A percentile compares a stretch with the other conserved stretches of the same genome.
phyloP scores from a whole-genome alignment of 2,888 invertebrate genomes.

The Brenthis hecate region DNA sequence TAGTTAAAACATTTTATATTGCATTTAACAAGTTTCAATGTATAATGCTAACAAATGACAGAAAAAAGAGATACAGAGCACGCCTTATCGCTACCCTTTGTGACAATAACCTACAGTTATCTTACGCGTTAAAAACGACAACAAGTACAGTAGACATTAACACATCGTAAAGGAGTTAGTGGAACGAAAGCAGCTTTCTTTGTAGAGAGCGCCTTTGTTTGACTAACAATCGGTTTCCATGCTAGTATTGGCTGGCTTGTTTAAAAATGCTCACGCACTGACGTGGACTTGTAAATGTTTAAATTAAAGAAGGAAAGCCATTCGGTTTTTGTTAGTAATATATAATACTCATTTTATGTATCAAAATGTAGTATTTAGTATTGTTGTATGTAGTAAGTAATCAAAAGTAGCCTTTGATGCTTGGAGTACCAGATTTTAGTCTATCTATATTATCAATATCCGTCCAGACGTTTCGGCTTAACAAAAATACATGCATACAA shows the following conservation, averaged over 20 bases:
- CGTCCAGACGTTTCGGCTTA: no score
- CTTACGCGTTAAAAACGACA: slow-evolving; percentile 15
- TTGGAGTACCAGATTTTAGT: no score
- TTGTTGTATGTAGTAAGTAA: no score
- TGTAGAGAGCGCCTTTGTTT: slow-evolving; percentile 45
- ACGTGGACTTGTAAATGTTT: slow-evolving; percentile 2
- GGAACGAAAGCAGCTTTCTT: slow-evolving; percentile 47
- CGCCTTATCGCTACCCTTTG: slow-evolving; percentile 9
- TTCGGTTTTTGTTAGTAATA: no score
- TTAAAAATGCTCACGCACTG: slow-evolving; percentile 35
- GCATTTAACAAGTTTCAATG: no score
- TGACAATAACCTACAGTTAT: slow-evolving; percentile 6
- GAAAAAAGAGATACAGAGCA: slow-evolving; percentile 4
- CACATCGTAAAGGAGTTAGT: slow-evolving; percentile 36
- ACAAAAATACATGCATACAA: no score
- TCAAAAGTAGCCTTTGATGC: no score
- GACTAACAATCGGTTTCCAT: slow-evolving; percentile 44
- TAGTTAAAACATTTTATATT: no score
- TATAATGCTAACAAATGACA: not conserved
- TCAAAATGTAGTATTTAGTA: no score
- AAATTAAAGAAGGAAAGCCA: not conserved
- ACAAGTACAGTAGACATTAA: slow-evolving; percentile 24
- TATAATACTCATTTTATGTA: no score
- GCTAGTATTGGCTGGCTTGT: slow-evolving; percentile 28
- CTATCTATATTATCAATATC: no score